Evolutionary conservation across 2,888 invertebrate genomes (phyloP).

Genomic region (Drosophila birchii): DNA sequence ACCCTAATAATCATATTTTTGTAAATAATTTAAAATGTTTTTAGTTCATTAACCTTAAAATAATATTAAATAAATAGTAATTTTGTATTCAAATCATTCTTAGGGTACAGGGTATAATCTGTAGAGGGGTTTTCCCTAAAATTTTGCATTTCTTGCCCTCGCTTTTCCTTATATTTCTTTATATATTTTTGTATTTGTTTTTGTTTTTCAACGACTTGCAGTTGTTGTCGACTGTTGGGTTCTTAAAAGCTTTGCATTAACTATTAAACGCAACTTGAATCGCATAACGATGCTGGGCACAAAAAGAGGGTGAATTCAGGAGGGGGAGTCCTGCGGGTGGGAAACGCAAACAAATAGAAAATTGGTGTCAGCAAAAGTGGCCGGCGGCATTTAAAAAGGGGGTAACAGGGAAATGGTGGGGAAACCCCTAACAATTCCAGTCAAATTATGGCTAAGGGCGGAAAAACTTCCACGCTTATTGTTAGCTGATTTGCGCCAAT

Average conservation of each 20-base stretch:
- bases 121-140: neutral
- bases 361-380: conserved; percentile 66
- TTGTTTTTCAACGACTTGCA: conserved; percentile 52
- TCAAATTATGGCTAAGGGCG: conserved; percentile 41
- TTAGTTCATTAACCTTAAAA: neutral
- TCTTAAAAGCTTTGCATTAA: conserved; percentile 80
- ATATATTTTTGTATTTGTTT: conserved; percentile 21
- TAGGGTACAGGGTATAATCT: conserved; percentile 4
- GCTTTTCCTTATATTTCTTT: conserved; percentile 10
- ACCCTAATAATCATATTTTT: too few species aligned
- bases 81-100: too few species aligned
- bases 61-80: neutral
- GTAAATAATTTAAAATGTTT: too few species aligned
- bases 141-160: conserved; percentile 20
- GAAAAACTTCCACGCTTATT: conserved; percentile 24
- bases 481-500: conserved; percentile 56
- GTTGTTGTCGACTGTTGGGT: conserved; percentile 58
- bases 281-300: conserved; percentile 66
- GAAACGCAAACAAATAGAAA: conserved; percentile 54
- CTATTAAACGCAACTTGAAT: conserved; percentile 77
- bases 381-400: conserved; percentile 26
- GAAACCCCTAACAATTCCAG: conserved; percentile 21
- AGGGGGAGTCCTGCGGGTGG: neutral
- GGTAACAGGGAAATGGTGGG: neutral
- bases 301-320: conserved; percentile 18